A percentile compares a stretch with the other conserved stretches of the same genome.
Evolutionary conservation across 1,140 invertebrate species (phyloP).

Genomic region (Musca domestica): DNA sequence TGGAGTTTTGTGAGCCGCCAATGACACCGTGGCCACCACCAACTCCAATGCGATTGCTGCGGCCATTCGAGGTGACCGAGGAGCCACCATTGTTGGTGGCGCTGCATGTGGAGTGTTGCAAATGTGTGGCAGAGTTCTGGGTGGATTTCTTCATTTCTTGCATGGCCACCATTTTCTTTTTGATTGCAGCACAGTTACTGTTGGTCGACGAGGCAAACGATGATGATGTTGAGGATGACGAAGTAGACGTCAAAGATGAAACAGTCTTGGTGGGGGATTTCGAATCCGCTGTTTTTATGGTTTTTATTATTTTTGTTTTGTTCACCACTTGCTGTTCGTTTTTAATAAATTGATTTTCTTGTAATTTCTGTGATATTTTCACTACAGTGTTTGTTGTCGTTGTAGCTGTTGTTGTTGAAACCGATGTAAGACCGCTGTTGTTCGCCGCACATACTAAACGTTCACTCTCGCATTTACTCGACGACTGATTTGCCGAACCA

Average conservation of each 20-base stretch:
- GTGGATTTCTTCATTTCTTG: slow-evolving; percentile 50
- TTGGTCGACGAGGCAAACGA: background rate
- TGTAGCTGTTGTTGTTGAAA: too few relatives aligned
- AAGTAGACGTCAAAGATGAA: too few relatives aligned
- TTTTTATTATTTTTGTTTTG: slow-evolving; percentile 27
- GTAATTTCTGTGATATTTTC: slow-evolving; percentile 49
- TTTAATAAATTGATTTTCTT: slow-evolving; percentile 49
- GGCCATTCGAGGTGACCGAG: slow-evolving; percentile 1
- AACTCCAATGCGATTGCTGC: background rate
- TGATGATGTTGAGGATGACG: background rate
- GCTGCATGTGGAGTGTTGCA: slow-evolving; percentile 4
- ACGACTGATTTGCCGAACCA: slow-evolving; percentile 35
- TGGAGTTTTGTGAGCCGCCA: background rate
- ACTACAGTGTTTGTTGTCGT: background rate
- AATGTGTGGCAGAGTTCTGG: slow-evolving; percentile 29
- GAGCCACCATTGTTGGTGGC: slow-evolving; percentile 21
- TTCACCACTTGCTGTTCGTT: slow-evolving; percentile 35
- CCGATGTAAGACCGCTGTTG: slow-evolving; percentile 24
- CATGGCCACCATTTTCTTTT: slow-evolving; percentile 53
- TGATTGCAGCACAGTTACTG: slow-evolving; percentile 29
- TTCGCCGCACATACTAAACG: slow-evolving; percentile 19
- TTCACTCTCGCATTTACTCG: slow-evolving; percentile 48
- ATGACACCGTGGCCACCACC: slow-evolving; percentile 17
- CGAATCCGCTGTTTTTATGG: slow-evolving; percentile 12
- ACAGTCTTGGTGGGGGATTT: background rate